Evolutionary conservation across 1,140 invertebrate genomes (phyloP), one percentile per base, ranked within the genome.

Genomic region (Aricia agestis): DNA sequence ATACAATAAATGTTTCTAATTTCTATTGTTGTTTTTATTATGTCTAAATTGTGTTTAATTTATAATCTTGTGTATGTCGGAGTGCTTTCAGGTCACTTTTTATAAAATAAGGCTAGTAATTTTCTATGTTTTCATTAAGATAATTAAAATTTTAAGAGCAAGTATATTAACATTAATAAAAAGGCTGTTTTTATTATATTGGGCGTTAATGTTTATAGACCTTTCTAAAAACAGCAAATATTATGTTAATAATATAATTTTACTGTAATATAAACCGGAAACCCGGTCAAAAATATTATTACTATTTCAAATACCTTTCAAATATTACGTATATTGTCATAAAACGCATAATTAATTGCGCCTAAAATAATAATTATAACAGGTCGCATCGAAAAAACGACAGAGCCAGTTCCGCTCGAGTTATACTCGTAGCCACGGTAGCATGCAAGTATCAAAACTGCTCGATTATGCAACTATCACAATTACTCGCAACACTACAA

Each of bases 401-500:
- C 71, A 67, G 66, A 74, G 42, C 19, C 18, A 41, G 76, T 77
- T 76, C 77, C 79, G 78, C 71, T 74, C 73, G 77, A 74, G 71
- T 77, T 74, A 74, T 68, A n/a, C n/a, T n/a, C n/a, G n/a, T n/a
- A 71, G 17, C 73, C 13, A 68, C 76, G 75, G 76, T 72, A 69
- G 71, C 76, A 73, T 74, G 77, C 69, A 78, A 82, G 67, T 73
- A 69, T 73, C 68, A 73, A 73, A 63, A 59, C 67, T 57, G 36
- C 58, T 31, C 6, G 15, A 63, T 82, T 84, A 77, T 76, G 72
- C 78, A 82, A 84, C 52, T 66, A 75, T 74, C 68, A 74, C 78
- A 82, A 84, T 84, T 80, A 80, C 75, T 74, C 74, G 79, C 79
- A 79, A 79, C 69, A 76, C 69, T 41, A 78, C 76, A 79, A 81